A percentile compares a stretch with the other conserved stretches of the same genome.
These are phyloP conservation scores for Promerops cafer DNA, from an alignment of 2,113 vertebrate genomes.

Conservation along the genomic window DNA sequence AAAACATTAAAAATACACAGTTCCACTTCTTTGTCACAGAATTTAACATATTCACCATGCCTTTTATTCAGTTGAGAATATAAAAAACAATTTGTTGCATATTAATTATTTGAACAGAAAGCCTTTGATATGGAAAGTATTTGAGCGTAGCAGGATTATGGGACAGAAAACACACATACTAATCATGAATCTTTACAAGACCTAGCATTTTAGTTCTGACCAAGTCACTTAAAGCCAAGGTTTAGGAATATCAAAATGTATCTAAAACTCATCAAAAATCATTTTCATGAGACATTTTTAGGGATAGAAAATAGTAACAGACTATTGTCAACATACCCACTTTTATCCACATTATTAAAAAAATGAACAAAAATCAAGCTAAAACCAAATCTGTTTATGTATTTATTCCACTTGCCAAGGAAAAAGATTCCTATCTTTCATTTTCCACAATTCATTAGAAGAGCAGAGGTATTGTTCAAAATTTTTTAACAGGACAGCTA, in stretches of 20 bases:
- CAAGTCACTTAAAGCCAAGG: neutral
- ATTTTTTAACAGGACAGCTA: neutral
- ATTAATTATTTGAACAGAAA: neutral
- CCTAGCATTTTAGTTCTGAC: neutral
- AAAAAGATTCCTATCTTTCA: neutral
- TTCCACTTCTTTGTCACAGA: neutral
- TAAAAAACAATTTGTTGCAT: accelerated
- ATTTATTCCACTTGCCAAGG: neutral
- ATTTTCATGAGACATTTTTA: neutral
- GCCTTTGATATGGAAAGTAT: neutral
- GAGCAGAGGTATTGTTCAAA: neutral
- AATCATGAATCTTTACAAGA: neutral
- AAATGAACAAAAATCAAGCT: neutral
- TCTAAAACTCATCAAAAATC: neutral
- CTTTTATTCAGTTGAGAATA: neutral
- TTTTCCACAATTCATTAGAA: neutral
- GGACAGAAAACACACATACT: neutral
- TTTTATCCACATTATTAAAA: neutral
- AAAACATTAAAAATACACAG: neutral
- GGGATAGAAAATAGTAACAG: neutral
- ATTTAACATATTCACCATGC: neutral
- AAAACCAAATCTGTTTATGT: neutral
- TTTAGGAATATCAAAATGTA: neutral
- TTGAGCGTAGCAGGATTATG: neutral
- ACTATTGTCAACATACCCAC: neutral